These are phyloP conservation scores for Pherbina coryleti DNA, from an alignment of 2,888 invertebrate species.

Conservation along the genomic window DNA sequence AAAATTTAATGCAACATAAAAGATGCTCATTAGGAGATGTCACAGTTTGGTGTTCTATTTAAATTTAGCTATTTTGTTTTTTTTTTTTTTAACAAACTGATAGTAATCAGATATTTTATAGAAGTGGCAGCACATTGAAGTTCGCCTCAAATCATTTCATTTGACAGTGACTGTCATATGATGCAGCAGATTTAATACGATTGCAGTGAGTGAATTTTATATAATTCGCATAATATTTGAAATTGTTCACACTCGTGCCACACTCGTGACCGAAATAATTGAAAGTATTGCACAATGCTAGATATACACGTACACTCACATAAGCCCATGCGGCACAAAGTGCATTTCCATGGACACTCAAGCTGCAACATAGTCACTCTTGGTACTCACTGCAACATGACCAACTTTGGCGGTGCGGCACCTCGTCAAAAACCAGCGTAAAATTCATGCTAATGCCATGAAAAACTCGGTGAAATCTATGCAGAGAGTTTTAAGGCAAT, in stretches of 20 bases:
- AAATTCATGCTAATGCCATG: neutral
- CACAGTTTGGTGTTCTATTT: too few species aligned
- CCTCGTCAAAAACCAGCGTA: neutral
- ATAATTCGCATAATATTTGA: neutral
- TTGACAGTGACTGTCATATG: neutral
- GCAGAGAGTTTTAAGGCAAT: conserved; percentile 12
- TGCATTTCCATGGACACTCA: neutral
- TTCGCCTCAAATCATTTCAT: too few species aligned
- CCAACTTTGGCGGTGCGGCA: neutral
- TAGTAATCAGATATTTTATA: neutral
- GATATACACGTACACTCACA: neutral
- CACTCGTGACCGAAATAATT: conserved; percentile 27
- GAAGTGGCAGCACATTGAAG: too few species aligned
- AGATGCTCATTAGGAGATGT: too few species aligned
- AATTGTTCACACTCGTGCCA: neutral
- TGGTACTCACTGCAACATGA: neutral
- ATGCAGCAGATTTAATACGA: too few species aligned
- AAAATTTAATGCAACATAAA: too few species aligned
- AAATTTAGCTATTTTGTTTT: neutral
- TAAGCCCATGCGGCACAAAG: neutral
- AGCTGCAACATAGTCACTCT: neutral
- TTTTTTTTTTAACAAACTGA: too few species aligned
- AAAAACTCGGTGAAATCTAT: neutral
- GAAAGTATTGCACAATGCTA: neutral
- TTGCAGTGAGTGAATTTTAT: neutral